Percentiles rank a stretch among this genome's conserved stretches.
Conservation (phyloP, 1,140 invertebrate genomes). For the Lordiphosa clarofinis region DNA sequence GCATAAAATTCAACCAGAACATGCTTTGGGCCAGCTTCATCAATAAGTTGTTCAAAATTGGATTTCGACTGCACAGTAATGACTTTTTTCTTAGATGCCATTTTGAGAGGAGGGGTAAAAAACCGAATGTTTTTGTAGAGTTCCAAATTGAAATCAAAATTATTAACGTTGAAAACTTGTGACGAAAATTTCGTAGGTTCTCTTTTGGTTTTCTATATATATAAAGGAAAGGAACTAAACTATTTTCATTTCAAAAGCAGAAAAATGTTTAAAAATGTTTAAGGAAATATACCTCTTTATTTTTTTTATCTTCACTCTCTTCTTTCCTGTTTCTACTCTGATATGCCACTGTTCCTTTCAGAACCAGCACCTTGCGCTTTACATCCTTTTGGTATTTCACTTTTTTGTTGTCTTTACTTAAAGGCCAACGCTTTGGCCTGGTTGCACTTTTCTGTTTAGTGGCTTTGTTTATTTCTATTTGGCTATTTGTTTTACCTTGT, state of each 20-base stretch:
- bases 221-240: no score
- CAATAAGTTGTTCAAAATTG: constrained; percentile 86
- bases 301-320: not conserved
- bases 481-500: constrained; percentile 21
- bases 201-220: no score
- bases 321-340: no score
- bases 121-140: no score
- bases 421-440: constrained; percentile 5
- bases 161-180: no score
- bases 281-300: not conserved
- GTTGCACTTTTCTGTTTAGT: constrained; percentile 5
- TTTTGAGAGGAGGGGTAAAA: not conserved
- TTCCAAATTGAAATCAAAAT: not conserved
- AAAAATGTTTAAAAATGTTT: no score
- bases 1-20: constrained; percentile 89
- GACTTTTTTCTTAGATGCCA: constrained; percentile 33
- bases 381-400: not conserved
- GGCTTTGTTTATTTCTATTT: not conserved
- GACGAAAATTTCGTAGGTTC: not conserved
- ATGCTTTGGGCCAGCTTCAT: constrained; percentile 88
- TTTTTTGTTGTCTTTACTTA: not conserved
- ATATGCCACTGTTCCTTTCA: no score
- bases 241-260: no score
- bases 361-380: no score
- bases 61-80: constrained; percentile 80